Evolutionary conservation across 2,888 invertebrate species (phyloP).

Genomic region (Cyaniris semiargus): DNA sequence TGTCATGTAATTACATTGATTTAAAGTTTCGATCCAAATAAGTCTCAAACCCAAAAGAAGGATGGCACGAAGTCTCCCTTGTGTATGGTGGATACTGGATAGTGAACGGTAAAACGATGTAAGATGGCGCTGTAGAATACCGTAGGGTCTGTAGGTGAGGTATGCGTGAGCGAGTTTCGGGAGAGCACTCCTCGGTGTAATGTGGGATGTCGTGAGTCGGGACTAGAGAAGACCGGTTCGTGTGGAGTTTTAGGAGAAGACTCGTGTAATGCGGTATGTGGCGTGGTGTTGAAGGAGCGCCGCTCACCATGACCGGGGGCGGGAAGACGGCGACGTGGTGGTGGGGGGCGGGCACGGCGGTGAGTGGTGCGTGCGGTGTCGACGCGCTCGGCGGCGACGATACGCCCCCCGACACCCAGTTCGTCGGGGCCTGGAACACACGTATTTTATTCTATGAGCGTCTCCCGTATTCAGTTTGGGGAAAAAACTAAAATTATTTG

Average conservation of each 20-base stretch:
- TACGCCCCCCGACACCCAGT: slow-evolving; percentile 80
- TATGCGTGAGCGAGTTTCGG: too few species aligned
- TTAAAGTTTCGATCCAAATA: background rate
- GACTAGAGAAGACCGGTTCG: too few species aligned
- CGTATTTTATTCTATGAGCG: background rate
- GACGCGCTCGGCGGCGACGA: slow-evolving; percentile 74
- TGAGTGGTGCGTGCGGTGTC: slow-evolving; percentile 73
- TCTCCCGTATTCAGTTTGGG: too few species aligned
- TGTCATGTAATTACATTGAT: too few species aligned
- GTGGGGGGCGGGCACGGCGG: slow-evolving; percentile 77
- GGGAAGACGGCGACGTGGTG: slow-evolving; percentile 68
- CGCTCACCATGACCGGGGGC: slow-evolving; percentile 77
- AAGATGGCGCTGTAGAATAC: background rate
- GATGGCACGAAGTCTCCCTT: too few species aligned
- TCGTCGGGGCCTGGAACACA: slow-evolving; percentile 48
- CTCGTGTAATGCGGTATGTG: background rate
- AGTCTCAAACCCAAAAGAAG: background rate
- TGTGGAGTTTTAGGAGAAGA: too few species aligned
- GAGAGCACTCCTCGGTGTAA: too few species aligned
- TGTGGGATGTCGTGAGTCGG: too few species aligned
- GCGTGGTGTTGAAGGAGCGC: slow-evolving; percentile 19
- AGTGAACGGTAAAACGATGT: background rate
- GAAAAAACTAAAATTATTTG: too few species aligned
- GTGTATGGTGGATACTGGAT: too few species aligned
- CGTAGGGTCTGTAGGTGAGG: too few species aligned